Evolutionary conservation across 2,888 invertebrate species (phyloP).

Genomic region (Lepas anatifera): DNA sequence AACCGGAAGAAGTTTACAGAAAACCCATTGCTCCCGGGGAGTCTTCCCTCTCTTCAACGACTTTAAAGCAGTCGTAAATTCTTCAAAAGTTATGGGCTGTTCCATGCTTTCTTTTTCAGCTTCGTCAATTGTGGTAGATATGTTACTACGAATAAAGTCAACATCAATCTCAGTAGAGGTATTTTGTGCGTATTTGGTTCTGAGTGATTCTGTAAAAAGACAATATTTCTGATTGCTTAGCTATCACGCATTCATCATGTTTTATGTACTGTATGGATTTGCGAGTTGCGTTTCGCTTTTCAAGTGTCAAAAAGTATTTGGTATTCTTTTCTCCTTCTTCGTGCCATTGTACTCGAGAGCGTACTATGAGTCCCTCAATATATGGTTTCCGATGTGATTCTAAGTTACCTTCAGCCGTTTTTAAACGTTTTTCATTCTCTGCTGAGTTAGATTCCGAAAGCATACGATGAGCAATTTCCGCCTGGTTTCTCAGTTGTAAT

Average conservation of each 20-base stretch:
- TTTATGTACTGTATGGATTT: not conserved
- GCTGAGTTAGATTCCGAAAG: not conserved
- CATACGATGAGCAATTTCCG: not conserved
- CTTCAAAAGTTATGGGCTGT: not conserved
- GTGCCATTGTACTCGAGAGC: not conserved
- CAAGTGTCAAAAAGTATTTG: not conserved
- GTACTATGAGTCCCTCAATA: not conserved
- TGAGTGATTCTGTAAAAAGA: not conserved
- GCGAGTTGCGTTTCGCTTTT: not conserved
- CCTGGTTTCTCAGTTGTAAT: not conserved
- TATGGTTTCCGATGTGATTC: not conserved
- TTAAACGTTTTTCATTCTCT: not conserved
- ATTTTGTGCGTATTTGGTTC: not conserved
- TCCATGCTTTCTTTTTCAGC: not conserved
- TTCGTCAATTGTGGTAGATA: not conserved
- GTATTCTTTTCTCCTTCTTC: not conserved
- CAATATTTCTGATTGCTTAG: not conserved
- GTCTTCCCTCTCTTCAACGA: not conserved
- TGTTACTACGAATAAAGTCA: not conserved
- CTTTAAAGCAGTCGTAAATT: not conserved
- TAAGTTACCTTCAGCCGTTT: not conserved
- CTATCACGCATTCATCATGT: not conserved
- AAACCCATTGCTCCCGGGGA: not conserved
- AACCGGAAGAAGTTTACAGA: not conserved
- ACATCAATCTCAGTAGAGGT: not conserved